Base-by-base conservation (phyloP, 2,888 invertebrate genomes). In the Macrophya alboannulata region DNA sequence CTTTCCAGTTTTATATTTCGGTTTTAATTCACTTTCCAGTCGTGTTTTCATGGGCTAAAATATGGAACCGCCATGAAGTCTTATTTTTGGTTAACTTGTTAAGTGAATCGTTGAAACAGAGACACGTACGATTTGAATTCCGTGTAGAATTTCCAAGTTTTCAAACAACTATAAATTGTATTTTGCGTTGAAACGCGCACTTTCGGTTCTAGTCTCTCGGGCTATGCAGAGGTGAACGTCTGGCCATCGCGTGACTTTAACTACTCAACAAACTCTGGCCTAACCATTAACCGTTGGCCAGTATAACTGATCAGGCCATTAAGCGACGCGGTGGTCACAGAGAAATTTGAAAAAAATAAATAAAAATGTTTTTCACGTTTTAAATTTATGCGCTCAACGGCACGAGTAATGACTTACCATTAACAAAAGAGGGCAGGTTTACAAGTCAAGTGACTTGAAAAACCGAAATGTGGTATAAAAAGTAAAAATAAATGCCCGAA, bases 231-330 rank as follows among this genome's bases (percentile, higher is more conserved):
- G 59, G 59, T 81, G 55, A 55, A 77, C 43, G 81, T 59, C 43
- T 81, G 62, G 62, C 81, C 62, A 81, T 81, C 81, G 81, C 81
- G 81, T 81, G 81, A 62, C 81, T 62, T 21, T n/a, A 15, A 81
- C 81, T 43, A 81, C 81, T 62, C 43, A 62, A 43, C 37, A 59
- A 81, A 81, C 81, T 62, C 81, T 43, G 43, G 62, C 43, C 21
- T 77, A 25, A 55, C 51, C 59, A 62, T 62, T 81, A 59, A 81
- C 81, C 21, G 62, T 62, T 62, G 43, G 59, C 62, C 48, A 43
- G 81, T 81, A 62, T 81, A 81, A 81, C 81, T 81, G 81, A 81
- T 81, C 81, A 62, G 81, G 81, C 62, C 62, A 81, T 81, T 81
- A 59, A 10, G 62, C 62, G 37, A 81, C 40, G 43, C 21, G 37